These are phyloP conservation scores for Teinopalpus imperialis DNA, from an alignment of 2,888 invertebrate genomes.

Conservation along the genomic window DNA sequence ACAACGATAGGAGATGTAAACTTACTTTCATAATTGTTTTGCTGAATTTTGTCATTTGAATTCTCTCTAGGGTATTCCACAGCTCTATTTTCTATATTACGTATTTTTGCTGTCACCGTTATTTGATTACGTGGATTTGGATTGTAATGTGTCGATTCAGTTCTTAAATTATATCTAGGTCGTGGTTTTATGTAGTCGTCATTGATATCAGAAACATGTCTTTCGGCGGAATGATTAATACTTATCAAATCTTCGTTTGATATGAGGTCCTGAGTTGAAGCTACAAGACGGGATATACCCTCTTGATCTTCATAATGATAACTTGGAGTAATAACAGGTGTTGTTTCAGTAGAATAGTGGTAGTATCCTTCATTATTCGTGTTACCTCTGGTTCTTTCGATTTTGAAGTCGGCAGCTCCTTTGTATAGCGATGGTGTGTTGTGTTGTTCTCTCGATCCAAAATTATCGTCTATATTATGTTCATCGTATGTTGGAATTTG, in stretches of 20 bases:
- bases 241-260: constrained; percentile 84
- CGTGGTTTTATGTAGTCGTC: constrained; percentile 64
- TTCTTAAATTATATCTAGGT: constrained; percentile 41
- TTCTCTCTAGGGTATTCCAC: constrained; percentile 44
- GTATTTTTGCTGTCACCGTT: constrained; percentile 60
- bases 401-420: constrained; percentile 52
- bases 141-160: constrained; percentile 39
- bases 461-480: constrained; percentile 52
- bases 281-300: constrained; percentile 75
- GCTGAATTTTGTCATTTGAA: constrained; percentile 38
- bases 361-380: constrained; percentile 61
- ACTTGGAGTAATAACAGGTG: constrained; percentile 37
- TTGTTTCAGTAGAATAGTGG: constrained; percentile 48
- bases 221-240: constrained; percentile 80
- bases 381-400: constrained; percentile 50
- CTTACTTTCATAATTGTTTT: constrained; percentile 48
- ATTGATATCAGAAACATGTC: constrained; percentile 45
- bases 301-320: constrained; percentile 45
- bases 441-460: constrained; percentile 52
- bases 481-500: constrained; percentile 46
- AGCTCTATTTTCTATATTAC: constrained; percentile 53
- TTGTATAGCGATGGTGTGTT: constrained; percentile 45
- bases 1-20: constrained; percentile 77
- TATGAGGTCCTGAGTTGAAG: constrained; percentile 83
- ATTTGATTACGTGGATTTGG: constrained; percentile 45